A percentile compares a stretch with the other conserved stretches of the same genome.
These are phyloP conservation scores for Vannuccia rotundouncinata DNA, from an alignment of 2,888 invertebrate species.

Conservation along the genomic window DNA sequence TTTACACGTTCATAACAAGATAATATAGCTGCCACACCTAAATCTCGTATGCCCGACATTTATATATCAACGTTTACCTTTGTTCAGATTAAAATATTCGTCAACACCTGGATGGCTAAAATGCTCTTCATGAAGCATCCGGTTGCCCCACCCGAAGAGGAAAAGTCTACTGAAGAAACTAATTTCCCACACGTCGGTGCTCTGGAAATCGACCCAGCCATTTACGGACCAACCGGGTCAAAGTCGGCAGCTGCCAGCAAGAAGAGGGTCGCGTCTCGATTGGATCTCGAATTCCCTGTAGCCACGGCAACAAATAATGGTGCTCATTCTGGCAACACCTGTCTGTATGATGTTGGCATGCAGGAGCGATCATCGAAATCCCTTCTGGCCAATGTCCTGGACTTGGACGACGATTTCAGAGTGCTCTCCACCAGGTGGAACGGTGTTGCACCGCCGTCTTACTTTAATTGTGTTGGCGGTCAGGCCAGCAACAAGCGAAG, in stretches of 20 bases:
- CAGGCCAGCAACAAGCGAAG: not conserved
- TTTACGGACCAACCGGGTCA: no score
- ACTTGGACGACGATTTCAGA: conserved; percentile 86
- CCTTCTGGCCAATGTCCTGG: conserved; percentile 86
- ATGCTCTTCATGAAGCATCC: conserved; percentile 77
- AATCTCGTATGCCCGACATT: no score
- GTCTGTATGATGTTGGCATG: conserved; percentile 90
- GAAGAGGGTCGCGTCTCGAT: not conserved
- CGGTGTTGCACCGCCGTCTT: not conserved
- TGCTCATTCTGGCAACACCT: conserved; percentile 65
- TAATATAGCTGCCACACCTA: no score
- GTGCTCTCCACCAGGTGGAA: not conserved
- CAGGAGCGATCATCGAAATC: conserved; percentile 82
- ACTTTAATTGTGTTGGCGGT: not conserved
- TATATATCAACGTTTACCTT: no score
- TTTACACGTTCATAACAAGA: no score
- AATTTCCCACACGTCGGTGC: not conserved
- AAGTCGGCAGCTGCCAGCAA: not conserved
- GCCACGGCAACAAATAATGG: not conserved
- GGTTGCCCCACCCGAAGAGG: not conserved
- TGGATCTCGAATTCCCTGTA: not conserved
- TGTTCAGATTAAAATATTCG: conserved; percentile 78
- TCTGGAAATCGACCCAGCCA: not conserved
- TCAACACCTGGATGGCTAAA: conserved; percentile 95
- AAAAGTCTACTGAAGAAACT: not conserved